Percentiles rank a stretch among this genome's conserved stretches.
phyloP scores from a whole-genome alignment of 2,113 vertebrate genomes.

The Emydura subglobosa region DNA sequence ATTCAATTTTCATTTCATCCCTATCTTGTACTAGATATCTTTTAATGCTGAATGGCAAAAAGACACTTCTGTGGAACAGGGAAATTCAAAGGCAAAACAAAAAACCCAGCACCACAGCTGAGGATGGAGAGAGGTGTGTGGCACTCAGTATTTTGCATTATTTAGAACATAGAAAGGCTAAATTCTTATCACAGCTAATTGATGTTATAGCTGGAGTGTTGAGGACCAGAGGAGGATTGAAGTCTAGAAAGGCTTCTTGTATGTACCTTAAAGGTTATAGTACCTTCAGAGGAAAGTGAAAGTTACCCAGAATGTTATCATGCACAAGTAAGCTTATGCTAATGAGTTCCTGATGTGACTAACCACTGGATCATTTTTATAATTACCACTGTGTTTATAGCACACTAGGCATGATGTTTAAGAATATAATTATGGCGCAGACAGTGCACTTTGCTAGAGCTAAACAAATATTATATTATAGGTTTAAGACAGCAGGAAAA shows the following conservation, averaged over 20 bases:
- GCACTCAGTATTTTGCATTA: neutral
- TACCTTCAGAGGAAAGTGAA: neutral
- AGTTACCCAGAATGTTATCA: neutral
- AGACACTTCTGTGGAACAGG: neutral
- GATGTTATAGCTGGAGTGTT: neutral
- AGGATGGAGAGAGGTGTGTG: neutral
- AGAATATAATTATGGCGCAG: neutral
- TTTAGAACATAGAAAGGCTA: constrained; percentile 9
- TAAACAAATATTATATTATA: neutral
- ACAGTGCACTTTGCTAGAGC: neutral
- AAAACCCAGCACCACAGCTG: neutral
- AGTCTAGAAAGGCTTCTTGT: neutral
- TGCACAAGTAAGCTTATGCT: neutral
- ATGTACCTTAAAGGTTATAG: neutral
- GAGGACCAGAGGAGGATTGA: neutral
- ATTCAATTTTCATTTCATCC: neutral
- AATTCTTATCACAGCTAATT: neutral
- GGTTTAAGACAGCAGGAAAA: neutral
- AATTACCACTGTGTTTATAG: neutral
- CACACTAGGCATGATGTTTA: neutral
- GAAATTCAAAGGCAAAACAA: neutral
- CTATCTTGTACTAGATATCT: neutral
- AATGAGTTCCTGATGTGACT: neutral
- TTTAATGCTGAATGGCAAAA: neutral
- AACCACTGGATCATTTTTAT: neutral